These are phyloP conservation scores for Temnothorax unifasciatus DNA, from an alignment of 2,888 invertebrate species.

Conservation along the genomic window DNA sequence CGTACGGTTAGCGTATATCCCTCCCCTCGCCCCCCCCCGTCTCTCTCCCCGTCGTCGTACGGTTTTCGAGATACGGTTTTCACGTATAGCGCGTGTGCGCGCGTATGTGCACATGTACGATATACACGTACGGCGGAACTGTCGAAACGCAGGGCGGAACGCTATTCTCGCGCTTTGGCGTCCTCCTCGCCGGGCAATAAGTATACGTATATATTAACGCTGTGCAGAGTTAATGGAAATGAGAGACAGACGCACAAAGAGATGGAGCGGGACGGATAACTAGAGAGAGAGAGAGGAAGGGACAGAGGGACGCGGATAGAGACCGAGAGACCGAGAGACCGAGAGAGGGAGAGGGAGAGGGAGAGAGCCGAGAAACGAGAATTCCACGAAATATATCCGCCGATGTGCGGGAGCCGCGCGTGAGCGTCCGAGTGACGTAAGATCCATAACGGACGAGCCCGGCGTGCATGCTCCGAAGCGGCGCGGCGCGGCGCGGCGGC, in stretches of 20 bases:
- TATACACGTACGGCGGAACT: neutral
- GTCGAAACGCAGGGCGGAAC: slow-evolving; percentile 33
- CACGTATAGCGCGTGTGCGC: neutral
- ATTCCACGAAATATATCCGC: slow-evolving; percentile 51
- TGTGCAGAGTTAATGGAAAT: slow-evolving; percentile 50
- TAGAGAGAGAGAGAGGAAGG: neutral
- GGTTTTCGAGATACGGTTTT: slow-evolving; percentile 12
- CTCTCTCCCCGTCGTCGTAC: neutral
- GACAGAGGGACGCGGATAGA: neutral
- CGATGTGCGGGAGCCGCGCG: slow-evolving; percentile 34
- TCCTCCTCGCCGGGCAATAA: slow-evolving; percentile 42
- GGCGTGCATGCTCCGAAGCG: slow-evolving; percentile 33
- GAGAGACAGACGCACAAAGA: slow-evolving; percentile 32
- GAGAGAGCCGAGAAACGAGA: slow-evolving; percentile 43
- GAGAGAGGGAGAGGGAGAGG: neutral
- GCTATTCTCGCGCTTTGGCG: slow-evolving; percentile 34
- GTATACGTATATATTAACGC: slow-evolving; percentile 51
- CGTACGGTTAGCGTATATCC: slow-evolving; percentile 31
- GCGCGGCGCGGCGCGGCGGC: neutral
- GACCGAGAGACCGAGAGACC: neutral
- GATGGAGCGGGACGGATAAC: neutral
- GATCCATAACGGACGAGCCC: slow-evolving; percentile 51
- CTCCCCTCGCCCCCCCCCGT: neutral
- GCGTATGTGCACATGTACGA: neutral
- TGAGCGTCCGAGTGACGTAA: slow-evolving; percentile 50